Percentiles rank a stretch among this genome's conserved stretches.
phyloP scores from a whole-genome alignment of 2,797 vertebrate genomes.

The Mallotus villosus region DNA sequence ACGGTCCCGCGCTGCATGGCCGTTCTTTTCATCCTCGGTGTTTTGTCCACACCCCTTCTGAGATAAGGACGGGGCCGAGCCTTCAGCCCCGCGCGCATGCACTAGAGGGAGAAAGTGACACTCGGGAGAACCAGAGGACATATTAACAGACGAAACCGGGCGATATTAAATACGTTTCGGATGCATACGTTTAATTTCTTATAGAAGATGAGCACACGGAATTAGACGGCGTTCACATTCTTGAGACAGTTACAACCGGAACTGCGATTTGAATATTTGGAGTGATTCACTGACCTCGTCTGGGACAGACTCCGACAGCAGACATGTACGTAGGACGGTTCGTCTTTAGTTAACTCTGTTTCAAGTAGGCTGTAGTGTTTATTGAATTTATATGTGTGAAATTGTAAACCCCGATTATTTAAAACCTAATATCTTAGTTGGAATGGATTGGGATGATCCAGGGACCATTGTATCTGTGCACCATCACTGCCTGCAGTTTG shows the following conservation, averaged over 20 bases:
- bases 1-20: constrained; percentile 26
- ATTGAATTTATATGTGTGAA: background rate
- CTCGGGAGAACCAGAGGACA: constrained; percentile 17
- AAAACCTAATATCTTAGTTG: background rate
- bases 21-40: constrained; percentile 36
- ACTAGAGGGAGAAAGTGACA: constrained; percentile 41
- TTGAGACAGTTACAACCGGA: constrained; percentile 18
- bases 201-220: background rate
- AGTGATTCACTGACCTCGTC: constrained; percentile 30
- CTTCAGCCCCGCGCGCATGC: constrained; percentile 20
- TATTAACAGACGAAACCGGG: background rate
- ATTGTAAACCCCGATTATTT: too few species aligned
- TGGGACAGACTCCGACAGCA: constrained; percentile 34
- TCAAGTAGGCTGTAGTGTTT: background rate
- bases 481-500: too few species aligned
- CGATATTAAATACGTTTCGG: background rate
- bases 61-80: constrained; percentile 40
- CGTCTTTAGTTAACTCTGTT: background rate
- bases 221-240: background rate
- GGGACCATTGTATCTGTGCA: background rate
- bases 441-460: background rate
- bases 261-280: constrained; percentile 21
- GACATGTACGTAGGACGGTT: constrained; percentile 55
- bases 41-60: constrained; percentile 56
- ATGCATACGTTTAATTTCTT: background rate